phyloP scores from a whole-genome alignment of 1,140 invertebrate species.

The Oryctes rhinoceros region DNA sequence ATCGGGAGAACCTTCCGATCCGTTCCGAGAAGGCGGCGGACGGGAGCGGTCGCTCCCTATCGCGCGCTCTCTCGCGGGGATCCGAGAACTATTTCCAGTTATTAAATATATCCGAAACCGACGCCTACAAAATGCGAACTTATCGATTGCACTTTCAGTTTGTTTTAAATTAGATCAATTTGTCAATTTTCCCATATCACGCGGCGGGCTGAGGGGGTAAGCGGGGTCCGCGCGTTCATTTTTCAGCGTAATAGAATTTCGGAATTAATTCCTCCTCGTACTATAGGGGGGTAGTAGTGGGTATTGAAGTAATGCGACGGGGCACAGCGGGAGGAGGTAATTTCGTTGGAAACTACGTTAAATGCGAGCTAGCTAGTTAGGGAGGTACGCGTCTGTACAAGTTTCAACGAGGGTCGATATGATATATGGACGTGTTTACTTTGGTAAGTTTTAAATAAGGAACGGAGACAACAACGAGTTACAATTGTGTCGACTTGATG shows the following conservation, averaged over 20 bases:
- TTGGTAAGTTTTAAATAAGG: too few species aligned
- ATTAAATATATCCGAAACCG: conserved; percentile 43
- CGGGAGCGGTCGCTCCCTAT: background rate
- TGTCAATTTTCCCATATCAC: conserved; percentile 40
- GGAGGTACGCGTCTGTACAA: background rate
- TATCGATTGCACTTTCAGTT: conserved; percentile 44
- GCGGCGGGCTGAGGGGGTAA: background rate
- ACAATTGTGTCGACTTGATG: too few species aligned
- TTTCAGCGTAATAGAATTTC: conserved; percentile 41
- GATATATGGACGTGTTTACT: too few species aligned
- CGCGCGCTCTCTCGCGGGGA: background rate
- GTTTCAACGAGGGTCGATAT: too few species aligned
- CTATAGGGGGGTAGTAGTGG: background rate
- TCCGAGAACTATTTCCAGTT: conserved; percentile 30
- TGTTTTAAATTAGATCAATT: conserved; percentile 46
- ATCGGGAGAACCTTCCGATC: background rate
- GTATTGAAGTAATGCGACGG: background rate
- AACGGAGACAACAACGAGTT: too few species aligned
- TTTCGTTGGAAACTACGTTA: background rate
- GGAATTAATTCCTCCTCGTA: conserved; percentile 15
- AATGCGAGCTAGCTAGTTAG: background rate
- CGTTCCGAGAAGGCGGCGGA: background rate
- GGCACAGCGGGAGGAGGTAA: background rate
- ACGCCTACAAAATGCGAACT: conserved; percentile 42
- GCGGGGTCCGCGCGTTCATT: background rate